Evolutionary conservation across 2,888 invertebrate species (phyloP).

Genomic region (Gortyna flavago): DNA sequence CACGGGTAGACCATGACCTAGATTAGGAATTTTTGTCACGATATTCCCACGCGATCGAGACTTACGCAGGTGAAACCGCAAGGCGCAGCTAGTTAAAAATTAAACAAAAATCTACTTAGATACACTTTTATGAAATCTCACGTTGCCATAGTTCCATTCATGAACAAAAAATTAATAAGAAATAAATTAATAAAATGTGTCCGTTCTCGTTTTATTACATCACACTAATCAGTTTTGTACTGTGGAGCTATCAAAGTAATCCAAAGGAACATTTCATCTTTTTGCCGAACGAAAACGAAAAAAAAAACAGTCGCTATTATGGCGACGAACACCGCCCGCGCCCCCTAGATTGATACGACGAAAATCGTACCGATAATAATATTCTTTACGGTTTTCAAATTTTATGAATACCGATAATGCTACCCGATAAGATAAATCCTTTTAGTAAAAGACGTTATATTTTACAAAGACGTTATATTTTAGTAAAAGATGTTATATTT

Average conservation of each 20-base stretch:
- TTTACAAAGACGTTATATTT: constrained; percentile 29
- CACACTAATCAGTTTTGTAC: constrained; percentile 7
- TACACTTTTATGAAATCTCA: not conserved
- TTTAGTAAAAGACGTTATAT: constrained; percentile 19
- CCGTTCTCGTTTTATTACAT: not conserved
- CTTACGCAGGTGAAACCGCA: no score
- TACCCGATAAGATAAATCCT: constrained; percentile 25
- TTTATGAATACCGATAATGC: constrained; percentile 45
- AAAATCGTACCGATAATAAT: constrained; percentile 43
- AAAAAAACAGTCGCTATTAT: not conserved
- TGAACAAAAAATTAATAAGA: not conserved
- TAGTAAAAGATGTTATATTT: no score
- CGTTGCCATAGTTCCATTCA: not conserved
- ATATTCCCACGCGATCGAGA: no score
- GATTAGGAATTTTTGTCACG: no score
- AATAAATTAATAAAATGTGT: not conserved
- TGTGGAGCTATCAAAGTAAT: constrained; percentile 16
- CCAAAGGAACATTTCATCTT: not conserved
- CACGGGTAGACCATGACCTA: no score
- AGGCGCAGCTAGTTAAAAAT: no score
- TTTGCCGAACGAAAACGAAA: not conserved
- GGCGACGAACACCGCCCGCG: not conserved
- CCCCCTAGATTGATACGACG: constrained; percentile 19
- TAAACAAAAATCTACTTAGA: not conserved
- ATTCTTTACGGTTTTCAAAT: constrained; percentile 34